Percentiles rank a stretch among this genome's conserved stretches.
Conservation (phyloP, 2,113 vertebrate genomes). For the Stictonetta naevosa region DNA sequence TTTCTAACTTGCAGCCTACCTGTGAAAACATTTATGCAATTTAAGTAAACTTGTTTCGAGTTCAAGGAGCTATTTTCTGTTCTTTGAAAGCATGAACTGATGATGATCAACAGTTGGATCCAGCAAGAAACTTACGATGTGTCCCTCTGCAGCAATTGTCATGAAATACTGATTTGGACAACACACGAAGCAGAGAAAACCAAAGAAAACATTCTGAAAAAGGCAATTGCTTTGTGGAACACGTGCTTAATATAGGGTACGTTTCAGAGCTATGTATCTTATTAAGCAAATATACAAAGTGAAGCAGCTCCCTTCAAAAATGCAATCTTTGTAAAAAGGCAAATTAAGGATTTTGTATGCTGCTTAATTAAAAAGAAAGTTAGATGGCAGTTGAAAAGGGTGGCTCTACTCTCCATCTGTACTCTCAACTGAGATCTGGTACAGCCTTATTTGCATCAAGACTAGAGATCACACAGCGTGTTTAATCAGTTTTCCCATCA, state of each 20-base stretch:
- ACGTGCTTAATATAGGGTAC: not conserved
- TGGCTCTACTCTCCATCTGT: not conserved
- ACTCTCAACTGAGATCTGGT: not conserved
- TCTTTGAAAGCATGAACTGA: not conserved
- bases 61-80: not conserved
- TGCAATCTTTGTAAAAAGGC: not conserved
- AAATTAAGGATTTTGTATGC: not conserved
- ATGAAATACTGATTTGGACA: not conserved
- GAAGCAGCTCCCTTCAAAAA: not conserved
- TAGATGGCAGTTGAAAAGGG: not conserved
- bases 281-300: not conserved
- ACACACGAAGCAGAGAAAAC: not conserved
- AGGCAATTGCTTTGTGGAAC: not conserved
- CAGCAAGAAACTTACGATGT: rapidly evolving
- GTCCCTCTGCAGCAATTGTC: not conserved
- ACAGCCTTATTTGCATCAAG: not conserved
- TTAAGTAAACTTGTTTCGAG: not conserved
- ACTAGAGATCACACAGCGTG: rapidly evolving
- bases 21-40: not conserved
- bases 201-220: not conserved
- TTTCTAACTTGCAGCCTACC: not conserved
- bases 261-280: not conserved
- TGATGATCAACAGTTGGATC: not conserved
- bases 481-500: not conserved
- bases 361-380: not conserved